Conservation (phyloP, 2,113 vertebrate genomes). For the Pyrgilauda ruficollis region DNA sequence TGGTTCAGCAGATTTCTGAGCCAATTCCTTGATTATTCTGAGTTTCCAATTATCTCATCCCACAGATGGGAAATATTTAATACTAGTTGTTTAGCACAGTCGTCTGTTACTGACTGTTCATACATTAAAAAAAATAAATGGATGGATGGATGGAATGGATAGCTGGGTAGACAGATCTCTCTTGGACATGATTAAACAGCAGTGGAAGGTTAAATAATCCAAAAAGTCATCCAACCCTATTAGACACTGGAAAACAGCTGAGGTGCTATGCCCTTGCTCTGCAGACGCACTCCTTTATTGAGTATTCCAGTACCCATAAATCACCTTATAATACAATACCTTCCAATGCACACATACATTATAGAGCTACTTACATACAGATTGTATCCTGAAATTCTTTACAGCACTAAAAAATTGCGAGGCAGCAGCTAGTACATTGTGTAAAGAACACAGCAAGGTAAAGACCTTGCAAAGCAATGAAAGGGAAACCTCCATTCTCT, state of each 20-base stretch:
- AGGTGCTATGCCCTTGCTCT: slow-evolving; percentile 40
- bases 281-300: slow-evolving; percentile 22
- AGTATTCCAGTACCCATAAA: slow-evolving; percentile 49
- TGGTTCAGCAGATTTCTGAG: slow-evolving; percentile 13
- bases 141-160: background rate
- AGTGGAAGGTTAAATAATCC: slow-evolving; percentile 47
- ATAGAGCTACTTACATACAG: slow-evolving; percentile 43
- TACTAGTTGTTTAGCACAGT: slow-evolving; percentile 3
- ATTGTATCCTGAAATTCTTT: slow-evolving; percentile 50
- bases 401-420: slow-evolving; percentile 21
- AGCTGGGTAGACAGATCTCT: background rate
- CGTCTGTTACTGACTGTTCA: background rate
- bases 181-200: slow-evolving; percentile 4
- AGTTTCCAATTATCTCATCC: background rate
- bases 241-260: slow-evolving; percentile 6
- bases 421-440: background rate
- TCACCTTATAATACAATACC: slow-evolving; percentile 40
- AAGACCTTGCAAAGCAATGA: slow-evolving; percentile 51
- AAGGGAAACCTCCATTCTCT: background rate
- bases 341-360: slow-evolving; percentile 45
- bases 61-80: background rate
- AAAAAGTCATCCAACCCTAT: slow-evolving; percentile 35
- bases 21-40: background rate
- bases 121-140: background rate
- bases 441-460: slow-evolving; percentile 22